phyloP scores from a whole-genome alignment of 2,797 vertebrate genomes.

The Xiphorhynchus erythropygius region DNA sequence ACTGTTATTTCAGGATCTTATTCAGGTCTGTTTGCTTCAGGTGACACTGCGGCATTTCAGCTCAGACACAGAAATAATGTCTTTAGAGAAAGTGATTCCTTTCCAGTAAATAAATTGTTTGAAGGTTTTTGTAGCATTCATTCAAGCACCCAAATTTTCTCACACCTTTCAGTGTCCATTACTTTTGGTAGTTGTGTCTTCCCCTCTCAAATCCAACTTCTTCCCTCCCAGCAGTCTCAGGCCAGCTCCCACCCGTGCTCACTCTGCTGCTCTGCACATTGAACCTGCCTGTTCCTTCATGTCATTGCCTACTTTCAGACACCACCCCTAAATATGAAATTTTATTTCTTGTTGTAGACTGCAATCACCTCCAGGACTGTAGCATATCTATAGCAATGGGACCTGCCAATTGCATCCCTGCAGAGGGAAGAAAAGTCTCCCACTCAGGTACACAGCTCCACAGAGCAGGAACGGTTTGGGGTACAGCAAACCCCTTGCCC shows the following conservation, averaged over 20 bases:
- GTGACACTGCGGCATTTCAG: not conserved
- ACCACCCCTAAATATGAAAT: accelerated
- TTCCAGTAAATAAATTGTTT: not conserved
- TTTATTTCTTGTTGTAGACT: not conserved
- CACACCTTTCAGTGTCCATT: not conserved
- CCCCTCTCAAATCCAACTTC: not conserved
- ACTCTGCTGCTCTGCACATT: not conserved
- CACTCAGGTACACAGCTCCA: accelerated
- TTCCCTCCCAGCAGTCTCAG: not conserved
- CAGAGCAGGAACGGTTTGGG: not conserved
- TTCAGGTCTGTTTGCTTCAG: not conserved
- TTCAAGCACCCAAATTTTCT: not conserved
- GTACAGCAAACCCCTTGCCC: not conserved
- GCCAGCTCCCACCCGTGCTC: accelerated
- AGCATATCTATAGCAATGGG: accelerated
- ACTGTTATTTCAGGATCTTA: not conserved
- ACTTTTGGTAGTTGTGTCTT: not conserved
- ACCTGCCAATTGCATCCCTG: not conserved
- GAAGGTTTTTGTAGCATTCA: not conserved
- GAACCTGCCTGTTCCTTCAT: not conserved
- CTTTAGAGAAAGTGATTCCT: not conserved
- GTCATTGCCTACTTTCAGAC: not conserved
- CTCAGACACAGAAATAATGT: not conserved
- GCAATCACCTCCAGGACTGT: not conserved
- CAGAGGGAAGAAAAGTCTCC: not conserved